Conservation (phyloP, 2,797 vertebrate genomes). For the Protonibea diacanthus region DNA sequence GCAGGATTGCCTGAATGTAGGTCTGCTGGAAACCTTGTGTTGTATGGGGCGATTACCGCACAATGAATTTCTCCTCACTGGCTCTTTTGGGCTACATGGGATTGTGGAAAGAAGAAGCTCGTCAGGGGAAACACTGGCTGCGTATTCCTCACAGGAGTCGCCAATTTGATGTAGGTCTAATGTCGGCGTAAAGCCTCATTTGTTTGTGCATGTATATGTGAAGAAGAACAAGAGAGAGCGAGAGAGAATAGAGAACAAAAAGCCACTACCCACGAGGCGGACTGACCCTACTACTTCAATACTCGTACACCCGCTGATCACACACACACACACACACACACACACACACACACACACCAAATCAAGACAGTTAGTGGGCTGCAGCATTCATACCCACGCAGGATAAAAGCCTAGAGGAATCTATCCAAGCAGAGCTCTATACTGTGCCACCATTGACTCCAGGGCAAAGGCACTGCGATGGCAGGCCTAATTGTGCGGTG, state of each 20-base stretch:
- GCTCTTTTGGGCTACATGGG: constrained; percentile 50
- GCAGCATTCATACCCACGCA: constrained; percentile 59
- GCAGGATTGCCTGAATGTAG: constrained; percentile 56
- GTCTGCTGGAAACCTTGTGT: constrained; percentile 61
- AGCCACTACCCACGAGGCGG: constrained; percentile 40
- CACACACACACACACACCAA: constrained; percentile 17
- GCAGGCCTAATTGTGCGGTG: constrained; percentile 77
- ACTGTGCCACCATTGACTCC: constrained; percentile 64
- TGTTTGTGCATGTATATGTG: constrained; percentile 49
- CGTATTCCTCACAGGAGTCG: constrained; percentile 45
- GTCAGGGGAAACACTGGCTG: constrained; percentile 47
- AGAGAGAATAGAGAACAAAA: constrained; percentile 41
- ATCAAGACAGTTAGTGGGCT: constrained; percentile 46
- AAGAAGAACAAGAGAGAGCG: constrained; percentile 31
- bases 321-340: constrained; percentile 15
- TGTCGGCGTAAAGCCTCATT: constrained; percentile 48
- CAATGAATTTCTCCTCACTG: constrained; percentile 65
- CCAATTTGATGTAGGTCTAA: constrained; percentile 50
- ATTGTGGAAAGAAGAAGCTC: constrained; percentile 64
- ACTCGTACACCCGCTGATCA: constrained; percentile 36
- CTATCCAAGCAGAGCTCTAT: constrained; percentile 57
- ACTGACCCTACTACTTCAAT: constrained; percentile 49
- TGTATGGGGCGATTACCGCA: constrained; percentile 63
- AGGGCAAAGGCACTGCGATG: constrained; percentile 56
- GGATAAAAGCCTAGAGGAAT: constrained; percentile 58